Evolutionary conservation across 2,888 invertebrate species (phyloP), one percentile per base, ranked within the genome.

Genomic region (Drosophila fungiperda): DNA sequence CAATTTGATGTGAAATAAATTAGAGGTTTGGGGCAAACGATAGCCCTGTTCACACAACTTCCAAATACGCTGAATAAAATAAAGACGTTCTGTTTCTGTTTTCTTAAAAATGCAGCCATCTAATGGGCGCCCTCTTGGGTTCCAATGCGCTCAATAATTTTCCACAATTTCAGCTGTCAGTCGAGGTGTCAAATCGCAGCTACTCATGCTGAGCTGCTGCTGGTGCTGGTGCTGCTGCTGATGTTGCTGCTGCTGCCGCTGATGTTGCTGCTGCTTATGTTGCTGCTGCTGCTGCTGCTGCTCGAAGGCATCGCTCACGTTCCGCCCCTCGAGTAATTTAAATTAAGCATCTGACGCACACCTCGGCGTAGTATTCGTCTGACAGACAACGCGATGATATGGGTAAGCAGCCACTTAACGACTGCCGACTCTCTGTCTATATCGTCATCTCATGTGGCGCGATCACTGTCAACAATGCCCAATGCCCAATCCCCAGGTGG

Each of bases 121-220:
- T 86, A 86, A 89, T 88, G 83, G 82, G 86, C 89, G 77, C 87
- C 91, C 82, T 83, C 83, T 86, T 83, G 84, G 83, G 88, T 82
- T 88, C 86, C 82, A 90, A 82, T 83, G 90, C 81, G 91, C 90
- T 89, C 92, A 92, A 92, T 92, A 92, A 92, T 92, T 92, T 92
- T 89, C 90, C 80, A 88, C 91, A 92, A 92, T 91, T 91, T 87
- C 79, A 90, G 88, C 92, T 92, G 92, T 92, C 93, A 92, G 91
- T 86, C 90, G 83, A 92, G 92, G 92, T 92, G 92, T 93, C 92
- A 92, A 91, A 93, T 92, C 92, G 90, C 93, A 92, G 93, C 92
- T 92, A 92, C 92, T 92, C 92, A 93, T 92, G 93, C 92, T 92
- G 92, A 91, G 92, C 80, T 65, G 63, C 71, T 61, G 66, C 58